phyloP scores from a whole-genome alignment of 2,113 vertebrate species.

The Phylloscopus whistleri region DNA sequence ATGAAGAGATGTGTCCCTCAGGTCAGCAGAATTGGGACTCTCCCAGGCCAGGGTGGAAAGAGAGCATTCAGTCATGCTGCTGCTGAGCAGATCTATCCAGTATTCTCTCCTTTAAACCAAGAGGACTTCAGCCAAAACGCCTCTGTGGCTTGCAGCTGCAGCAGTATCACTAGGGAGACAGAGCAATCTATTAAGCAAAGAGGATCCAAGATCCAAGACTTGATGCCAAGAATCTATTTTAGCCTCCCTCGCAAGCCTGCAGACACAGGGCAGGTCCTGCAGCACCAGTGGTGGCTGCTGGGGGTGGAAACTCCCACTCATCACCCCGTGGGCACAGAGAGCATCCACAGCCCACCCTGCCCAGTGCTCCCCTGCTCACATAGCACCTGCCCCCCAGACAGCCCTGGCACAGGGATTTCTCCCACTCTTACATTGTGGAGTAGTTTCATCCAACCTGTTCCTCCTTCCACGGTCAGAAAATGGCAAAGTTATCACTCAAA shows the following conservation, averaged over 20 bases:
- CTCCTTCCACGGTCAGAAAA: background rate
- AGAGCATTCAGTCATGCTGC: background rate
- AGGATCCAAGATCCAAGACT: constrained; percentile 9
- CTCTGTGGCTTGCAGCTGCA: constrained; percentile 59
- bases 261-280: background rate
- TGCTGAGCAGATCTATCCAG: background rate
- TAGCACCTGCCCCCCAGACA: background rate
- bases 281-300: background rate
- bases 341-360: background rate
- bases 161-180: constrained; percentile 23
- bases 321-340: accelerated
- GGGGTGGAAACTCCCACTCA: background rate
- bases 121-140: constrained; percentile 37
- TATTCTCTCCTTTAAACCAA: background rate
- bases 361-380: accelerated
- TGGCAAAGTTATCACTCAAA: background rate
- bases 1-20: background rate
- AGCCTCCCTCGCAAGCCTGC: background rate
- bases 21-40: background rate
- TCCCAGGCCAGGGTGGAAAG: background rate
- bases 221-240: constrained; percentile 38
- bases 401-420: background rate
- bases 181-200: constrained; percentile 38
- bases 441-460: background rate
- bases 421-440: background rate